These are phyloP conservation scores for Dendronephthya gigantea DNA, from an alignment of 64 coral and sea anemone genomes.

Conservation along the genomic window DNA sequence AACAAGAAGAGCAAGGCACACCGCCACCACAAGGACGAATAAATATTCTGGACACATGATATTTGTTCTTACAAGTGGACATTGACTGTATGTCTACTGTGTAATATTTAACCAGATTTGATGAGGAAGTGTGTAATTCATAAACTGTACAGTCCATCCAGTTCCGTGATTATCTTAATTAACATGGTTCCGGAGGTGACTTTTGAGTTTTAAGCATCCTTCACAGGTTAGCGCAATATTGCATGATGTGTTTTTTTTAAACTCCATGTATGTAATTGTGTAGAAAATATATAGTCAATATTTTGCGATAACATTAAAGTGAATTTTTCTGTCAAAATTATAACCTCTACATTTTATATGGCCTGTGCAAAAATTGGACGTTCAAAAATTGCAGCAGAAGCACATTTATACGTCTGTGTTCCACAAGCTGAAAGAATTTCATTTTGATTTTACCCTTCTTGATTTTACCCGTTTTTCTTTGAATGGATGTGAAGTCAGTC, in stretches of 20 bases:
- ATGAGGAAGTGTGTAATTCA: background rate
- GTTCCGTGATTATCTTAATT: background rate
- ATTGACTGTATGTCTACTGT: background rate
- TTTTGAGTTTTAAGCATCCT: background rate
- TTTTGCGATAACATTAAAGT: background rate
- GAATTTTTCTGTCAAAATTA: too few species aligned
- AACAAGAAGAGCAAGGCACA: background rate
- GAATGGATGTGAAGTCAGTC: too few species aligned
- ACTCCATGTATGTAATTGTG: background rate
- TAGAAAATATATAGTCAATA: background rate
- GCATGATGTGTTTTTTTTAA: background rate
- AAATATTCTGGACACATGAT: background rate
- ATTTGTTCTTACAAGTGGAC: background rate
- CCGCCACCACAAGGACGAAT: background rate
- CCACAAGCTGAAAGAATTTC: too few species aligned
- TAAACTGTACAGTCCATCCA: background rate
- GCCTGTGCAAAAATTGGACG: too few species aligned
- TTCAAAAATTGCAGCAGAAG: too few species aligned
- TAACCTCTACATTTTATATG: background rate
- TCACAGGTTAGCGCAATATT: background rate
- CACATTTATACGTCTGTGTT: too few species aligned
- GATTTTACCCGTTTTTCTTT: too few species aligned
- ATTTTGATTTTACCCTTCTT: too few species aligned
- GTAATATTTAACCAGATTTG: background rate
- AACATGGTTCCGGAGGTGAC: background rate